Evolutionary conservation across 2,113 vertebrate genomes (phyloP).

Genomic region (Platichthys stellatus): DNA sequence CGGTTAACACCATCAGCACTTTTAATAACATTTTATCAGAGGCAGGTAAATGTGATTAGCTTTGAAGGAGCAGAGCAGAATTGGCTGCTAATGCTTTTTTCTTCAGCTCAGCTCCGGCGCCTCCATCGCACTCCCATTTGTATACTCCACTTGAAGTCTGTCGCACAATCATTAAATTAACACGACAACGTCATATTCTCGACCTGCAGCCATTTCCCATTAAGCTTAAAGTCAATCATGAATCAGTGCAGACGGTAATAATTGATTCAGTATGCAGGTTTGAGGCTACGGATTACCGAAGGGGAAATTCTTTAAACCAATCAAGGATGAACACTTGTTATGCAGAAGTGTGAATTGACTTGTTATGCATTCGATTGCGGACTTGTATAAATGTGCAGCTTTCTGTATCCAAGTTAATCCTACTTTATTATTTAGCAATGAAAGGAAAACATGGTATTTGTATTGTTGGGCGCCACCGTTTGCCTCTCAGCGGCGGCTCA

Average conservation of each 20-base stretch:
- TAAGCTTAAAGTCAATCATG: conserved; percentile 31
- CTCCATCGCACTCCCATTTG: conserved; percentile 13
- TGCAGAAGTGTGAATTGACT: neutral
- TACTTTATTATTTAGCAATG: conserved; percentile 32
- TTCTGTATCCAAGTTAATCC: neutral
- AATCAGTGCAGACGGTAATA: conserved; percentile 1
- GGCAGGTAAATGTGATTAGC: conserved; percentile 17
- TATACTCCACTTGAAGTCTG: conserved; percentile 9
- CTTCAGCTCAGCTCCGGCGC: conserved; percentile 19
- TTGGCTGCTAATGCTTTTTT: conserved; percentile 1
- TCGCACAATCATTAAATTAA: conserved; percentile 41
- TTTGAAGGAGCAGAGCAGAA: neutral
- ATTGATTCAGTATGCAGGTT: conserved; percentile 12
- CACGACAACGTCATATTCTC: conserved; percentile 26
- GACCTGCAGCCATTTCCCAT: conserved; percentile 27
- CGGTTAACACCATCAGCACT: conserved; percentile 13
- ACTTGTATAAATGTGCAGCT: neutral
- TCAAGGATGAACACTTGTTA: neutral
- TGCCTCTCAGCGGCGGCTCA: conserved; percentile 52
- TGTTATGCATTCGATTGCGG: neutral
- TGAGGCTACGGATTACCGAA: conserved; percentile 4
- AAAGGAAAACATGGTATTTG: conserved; percentile 20
- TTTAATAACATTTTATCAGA: conserved; percentile 14
- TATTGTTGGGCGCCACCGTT: conserved; percentile 49
- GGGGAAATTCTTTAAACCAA: conserved; percentile 6